phyloP scores from a whole-genome alignment of 2,113 vertebrate species.

The Lipophrys pholis region DNA sequence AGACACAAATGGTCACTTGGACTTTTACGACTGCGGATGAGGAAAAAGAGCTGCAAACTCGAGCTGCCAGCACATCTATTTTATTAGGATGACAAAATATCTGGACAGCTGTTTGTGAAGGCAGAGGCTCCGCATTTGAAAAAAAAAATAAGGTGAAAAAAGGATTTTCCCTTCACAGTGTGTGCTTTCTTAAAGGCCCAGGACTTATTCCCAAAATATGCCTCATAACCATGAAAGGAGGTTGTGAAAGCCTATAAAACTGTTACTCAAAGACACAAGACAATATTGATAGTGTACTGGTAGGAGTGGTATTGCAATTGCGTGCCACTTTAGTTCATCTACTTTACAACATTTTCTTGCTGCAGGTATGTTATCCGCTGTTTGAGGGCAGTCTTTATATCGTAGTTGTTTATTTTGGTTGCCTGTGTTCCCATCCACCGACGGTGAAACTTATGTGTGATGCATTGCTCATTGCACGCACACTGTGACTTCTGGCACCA shows the following conservation, averaged over 20 bases:
- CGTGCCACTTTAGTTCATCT: neutral
- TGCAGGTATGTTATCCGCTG: too few relatives aligned
- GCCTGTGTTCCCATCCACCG: too few relatives aligned
- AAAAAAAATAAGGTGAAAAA: slow-evolving; percentile 19
- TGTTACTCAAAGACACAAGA: slow-evolving; percentile 5
- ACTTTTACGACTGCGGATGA: slow-evolving; percentile 1
- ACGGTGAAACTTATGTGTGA: too few relatives aligned
- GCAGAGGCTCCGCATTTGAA: neutral
- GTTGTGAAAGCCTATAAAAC: neutral
- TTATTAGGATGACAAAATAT: slow-evolving; percentile 7
- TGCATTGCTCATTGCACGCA: too few relatives aligned
- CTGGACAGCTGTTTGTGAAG: slow-evolving; percentile 5
- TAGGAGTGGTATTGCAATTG: neutral
- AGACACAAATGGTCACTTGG: neutral
- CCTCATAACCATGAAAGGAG: neutral
- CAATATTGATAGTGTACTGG: neutral
- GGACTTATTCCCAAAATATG: slow-evolving; percentile 5
- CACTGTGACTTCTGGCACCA: too few relatives aligned
- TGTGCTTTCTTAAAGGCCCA: slow-evolving; percentile 21
- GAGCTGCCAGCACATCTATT: slow-evolving; percentile 13
- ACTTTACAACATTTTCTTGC: neutral
- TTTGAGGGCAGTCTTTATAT: too few relatives aligned
- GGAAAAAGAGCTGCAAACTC: slow-evolving; percentile 5
- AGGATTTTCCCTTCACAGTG: slow-evolving; percentile 21
- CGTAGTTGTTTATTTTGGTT: too few relatives aligned